Evolutionary conservation across 2,113 vertebrate species (phyloP), one percentile per base, ranked within the genome.

Genomic region (Cryptotis parvus): DNA sequence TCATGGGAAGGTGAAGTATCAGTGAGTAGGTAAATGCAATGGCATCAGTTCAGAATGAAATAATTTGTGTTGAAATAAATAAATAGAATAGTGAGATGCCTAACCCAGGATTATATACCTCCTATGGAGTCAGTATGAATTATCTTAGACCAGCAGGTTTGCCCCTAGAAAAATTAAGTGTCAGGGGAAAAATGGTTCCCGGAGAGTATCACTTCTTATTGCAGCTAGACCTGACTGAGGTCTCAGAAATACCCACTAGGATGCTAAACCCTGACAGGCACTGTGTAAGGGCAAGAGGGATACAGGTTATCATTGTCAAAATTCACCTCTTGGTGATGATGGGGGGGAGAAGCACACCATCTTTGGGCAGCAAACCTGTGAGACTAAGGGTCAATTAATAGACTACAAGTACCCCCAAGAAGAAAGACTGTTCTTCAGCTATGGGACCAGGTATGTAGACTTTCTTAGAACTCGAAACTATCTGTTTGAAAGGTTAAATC

Each of bases 401-500:
- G 29, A 66, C 16, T 20, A 6, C 58, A 27, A 63, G 20, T 63
- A 20, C 8, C 65, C 29, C 29, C n/a, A n/a, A 10, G 27, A 26
- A 26, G 27, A 63, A 63, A 24, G n/a, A 9, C 66, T 33, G 70
- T 86, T 70, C 29, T 45, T 79, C 45, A 43, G 55, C 37, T 69
- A 76, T 29, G 7, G 39, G 49, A 29, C 29, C 27, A 16, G 90
- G 35, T 69, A 75, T 18, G 33, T 78, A n/a, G n/a, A n/a, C 86
- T 81, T 89, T 89, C 37, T 86, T 26, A 43, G 37, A 22, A 70
- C 31, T 29, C 76, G 27, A n/a, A 9, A 75, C 18, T 45, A 78
- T 68, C 65, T 82, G 68, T 89, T 29, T 80, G 45, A 84, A 70
- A 86, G 22, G 26, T 58, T 82, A 78, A 26, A 45, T 26, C 15